Conservation (phyloP, 2,888 invertebrate genomes). For the Brachyopa scutellaris region DNA sequence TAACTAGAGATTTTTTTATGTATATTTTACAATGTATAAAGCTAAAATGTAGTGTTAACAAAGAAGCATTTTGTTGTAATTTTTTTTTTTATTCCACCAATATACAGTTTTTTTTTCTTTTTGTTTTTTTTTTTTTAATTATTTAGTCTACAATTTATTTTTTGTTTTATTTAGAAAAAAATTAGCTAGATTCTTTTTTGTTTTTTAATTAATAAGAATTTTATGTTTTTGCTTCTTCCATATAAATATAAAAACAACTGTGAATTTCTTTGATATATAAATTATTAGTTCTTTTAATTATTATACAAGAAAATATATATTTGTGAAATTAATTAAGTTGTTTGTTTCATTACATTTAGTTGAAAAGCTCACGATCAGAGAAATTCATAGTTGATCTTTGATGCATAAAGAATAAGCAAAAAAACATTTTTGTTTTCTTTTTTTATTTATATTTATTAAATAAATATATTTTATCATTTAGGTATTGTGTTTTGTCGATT, state of each 20-base stretch:
- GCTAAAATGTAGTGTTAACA: constrained; percentile 79
- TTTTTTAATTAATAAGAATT: constrained; percentile 41
- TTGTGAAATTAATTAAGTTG: constrained; percentile 70
- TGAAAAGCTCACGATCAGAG: constrained; percentile 67
- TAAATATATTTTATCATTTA: constrained; percentile 66
- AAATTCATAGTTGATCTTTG: constrained; percentile 75
- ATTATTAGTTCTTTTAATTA: constrained; percentile 48
- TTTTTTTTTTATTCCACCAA: constrained; percentile 60
- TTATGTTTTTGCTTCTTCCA: constrained; percentile 73
- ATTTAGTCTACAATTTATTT: constrained; percentile 60
- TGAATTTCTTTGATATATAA: constrained; percentile 71
- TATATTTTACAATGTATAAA: constrained; percentile 77
- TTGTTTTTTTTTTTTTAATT: constrained; percentile 60
- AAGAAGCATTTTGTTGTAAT: constrained; percentile 78
- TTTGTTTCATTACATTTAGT: constrained; percentile 34
- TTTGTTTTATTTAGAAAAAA: constrained; percentile 67
- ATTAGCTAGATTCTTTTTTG: constrained; percentile 60
- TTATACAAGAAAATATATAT: constrained; percentile 68
- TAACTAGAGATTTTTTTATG: constrained; percentile 75
- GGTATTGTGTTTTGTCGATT: constrained; percentile 73
- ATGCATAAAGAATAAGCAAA: constrained; percentile 73
- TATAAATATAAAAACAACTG: constrained; percentile 74
- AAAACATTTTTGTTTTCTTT: constrained; percentile 56
- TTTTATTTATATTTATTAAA: constrained; percentile 48
- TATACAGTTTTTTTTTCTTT: constrained; percentile 60